These are phyloP conservation scores for Malurus cyaneus DNA, from an alignment of 2,113 vertebrate species.

Conservation along the genomic window DNA sequence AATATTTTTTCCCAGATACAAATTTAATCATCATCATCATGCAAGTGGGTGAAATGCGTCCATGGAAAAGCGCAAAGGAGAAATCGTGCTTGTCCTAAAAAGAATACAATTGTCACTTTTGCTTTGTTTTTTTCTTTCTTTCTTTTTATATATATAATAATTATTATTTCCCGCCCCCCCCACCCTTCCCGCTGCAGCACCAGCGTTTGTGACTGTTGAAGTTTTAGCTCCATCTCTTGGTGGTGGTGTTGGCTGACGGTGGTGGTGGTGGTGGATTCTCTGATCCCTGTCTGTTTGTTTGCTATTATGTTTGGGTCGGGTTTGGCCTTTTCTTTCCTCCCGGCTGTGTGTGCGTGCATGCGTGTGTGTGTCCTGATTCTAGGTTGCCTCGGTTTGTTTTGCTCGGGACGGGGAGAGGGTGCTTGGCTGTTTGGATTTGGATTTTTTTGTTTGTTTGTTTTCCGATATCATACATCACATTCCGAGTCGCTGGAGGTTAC, in stretches of 20 bases:
- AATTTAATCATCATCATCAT: conserved; percentile 88
- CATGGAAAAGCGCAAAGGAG: conserved; percentile 92
- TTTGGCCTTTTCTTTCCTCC: conserved; percentile 57
- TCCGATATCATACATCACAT: conserved; percentile 97
- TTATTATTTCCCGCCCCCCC: conserved; percentile 31
- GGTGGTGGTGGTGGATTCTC: conserved; percentile 55
- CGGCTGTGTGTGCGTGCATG: conserved; percentile 37
- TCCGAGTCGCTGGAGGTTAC: conserved; percentile 99
- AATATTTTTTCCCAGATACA: conserved; percentile 87
- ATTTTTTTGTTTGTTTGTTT: conserved; percentile 42
- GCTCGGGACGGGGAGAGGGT: neutral
- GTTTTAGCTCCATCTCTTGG: conserved; percentile 76
- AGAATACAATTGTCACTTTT: conserved; percentile 82
- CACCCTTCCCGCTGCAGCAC: neutral
- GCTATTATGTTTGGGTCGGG: conserved; percentile 57
- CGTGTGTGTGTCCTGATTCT: conserved; percentile 67
- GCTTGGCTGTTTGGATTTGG: conserved; percentile 45
- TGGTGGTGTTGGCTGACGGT: conserved; percentile 61
- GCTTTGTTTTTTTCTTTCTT: conserved; percentile 63
- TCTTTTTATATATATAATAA: conserved; percentile 56
- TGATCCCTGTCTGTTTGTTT: conserved; percentile 61
- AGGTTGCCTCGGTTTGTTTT: conserved; percentile 42
- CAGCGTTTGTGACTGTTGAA: conserved; percentile 81
- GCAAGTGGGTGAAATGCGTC: conserved; percentile 93
- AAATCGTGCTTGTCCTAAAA: conserved; percentile 92